Base-by-base conservation (phyloP, 2,888 invertebrate genomes). In the Coenonympha arcania region DNA sequence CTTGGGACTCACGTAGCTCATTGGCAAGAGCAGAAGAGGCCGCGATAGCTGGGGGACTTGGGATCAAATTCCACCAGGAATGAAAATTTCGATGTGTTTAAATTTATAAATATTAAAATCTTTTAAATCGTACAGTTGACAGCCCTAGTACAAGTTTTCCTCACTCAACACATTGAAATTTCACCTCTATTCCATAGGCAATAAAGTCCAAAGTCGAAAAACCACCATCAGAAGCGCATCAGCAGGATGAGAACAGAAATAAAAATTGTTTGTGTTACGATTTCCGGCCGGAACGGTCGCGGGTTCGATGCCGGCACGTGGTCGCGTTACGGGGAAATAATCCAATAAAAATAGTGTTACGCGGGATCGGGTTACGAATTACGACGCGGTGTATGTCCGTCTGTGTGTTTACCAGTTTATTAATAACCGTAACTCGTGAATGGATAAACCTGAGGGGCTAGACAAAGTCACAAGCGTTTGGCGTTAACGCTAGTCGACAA, bases 191-290 rank as follows among this genome's bases (percentile, higher is more conserved):
- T 33, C 8, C 20, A 13, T 16, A 9, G n/a, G 26, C 6, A 2
- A 41, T 52, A 54, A 55, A 49, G 40, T 34, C 15, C 41, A 45
- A 26, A 41, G 19, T 49, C 24, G 11, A 36, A 22, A 11, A 39
- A 49, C n/a, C 41, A 30, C 36, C 20, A 40, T 45, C 24, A 26
- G 20, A 22, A n/a, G 34, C 48, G 41, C 47, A 48, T 44, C 42
- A 15, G 45, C 76, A 75, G 76, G 76, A 79, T 77, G 81, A 74
- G 76, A 79, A 79, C 81, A 77, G 77, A 85, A 86, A 86, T 86
- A 86, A 86, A 84, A 84, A 83, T 22, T 86, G 85, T 86, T 86
- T 84, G 83, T 79, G 71, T 83, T 79, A 83, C 65, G 69, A 68
- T 79, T 84, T 86, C 85, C 85, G 84, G 83, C 69, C 69, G n/a